A percentile compares a stretch with the other conserved stretches of the same genome.
Evolutionary conservation across 2,797 vertebrate genomes (phyloP).

Genomic region (Siniperca obscura): DNA sequence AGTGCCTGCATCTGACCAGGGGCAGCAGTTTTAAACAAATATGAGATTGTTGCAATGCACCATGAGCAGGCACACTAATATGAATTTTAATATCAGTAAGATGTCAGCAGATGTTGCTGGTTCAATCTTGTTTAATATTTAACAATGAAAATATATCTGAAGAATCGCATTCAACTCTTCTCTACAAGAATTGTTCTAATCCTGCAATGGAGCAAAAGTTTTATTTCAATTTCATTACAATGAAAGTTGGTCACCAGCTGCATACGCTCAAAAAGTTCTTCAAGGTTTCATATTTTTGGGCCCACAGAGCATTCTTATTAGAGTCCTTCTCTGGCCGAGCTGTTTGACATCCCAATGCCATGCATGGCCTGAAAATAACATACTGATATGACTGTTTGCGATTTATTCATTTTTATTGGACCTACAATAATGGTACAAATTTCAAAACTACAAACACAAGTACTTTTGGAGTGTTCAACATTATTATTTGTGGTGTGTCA

Average conservation of each 20-base stretch:
- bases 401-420: too few relatives aligned
- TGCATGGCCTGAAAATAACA: background rate
- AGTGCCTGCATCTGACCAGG: background rate
- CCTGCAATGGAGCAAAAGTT: too few relatives aligned
- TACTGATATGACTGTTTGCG: background rate
- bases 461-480: background rate
- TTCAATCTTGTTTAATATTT: background rate
- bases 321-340: background rate
- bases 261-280: too few relatives aligned
- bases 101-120: background rate
- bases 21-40: background rate
- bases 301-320: background rate
- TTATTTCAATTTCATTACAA: too few relatives aligned
- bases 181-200: background rate
- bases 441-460: background rate
- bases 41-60: background rate
- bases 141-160: background rate
- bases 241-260: background rate
- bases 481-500: too few relatives aligned
- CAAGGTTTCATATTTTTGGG: background rate
- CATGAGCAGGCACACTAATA: background rate
- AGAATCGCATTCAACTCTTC: background rate
- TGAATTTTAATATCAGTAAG: background rate
- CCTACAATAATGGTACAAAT: too few relatives aligned
- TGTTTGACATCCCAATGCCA: background rate